phyloP scores from a whole-genome alignment of 1,140 invertebrate species.

The Apis laboriosa region DNA sequence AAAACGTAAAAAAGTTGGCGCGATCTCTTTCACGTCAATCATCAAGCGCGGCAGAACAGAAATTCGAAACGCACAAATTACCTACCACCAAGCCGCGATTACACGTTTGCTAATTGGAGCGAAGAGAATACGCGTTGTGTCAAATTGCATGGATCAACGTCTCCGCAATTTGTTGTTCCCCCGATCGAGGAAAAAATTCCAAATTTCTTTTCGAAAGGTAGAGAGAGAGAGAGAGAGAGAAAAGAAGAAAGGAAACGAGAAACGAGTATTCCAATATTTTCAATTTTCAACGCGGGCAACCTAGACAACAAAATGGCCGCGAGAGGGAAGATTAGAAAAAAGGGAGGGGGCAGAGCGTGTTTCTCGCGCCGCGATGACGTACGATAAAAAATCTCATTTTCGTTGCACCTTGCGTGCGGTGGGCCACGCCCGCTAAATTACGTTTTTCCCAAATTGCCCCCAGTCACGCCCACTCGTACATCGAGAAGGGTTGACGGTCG shows the following conservation, averaged over 20 bases:
- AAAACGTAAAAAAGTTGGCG: constrained; percentile 14
- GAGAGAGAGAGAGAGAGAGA: neutral
- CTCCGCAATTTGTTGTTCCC: neutral
- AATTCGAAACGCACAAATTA: neutral
- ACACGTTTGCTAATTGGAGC: neutral
- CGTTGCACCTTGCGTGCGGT: constrained; percentile 76
- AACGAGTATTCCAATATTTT: too few species aligned
- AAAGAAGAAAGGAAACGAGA: too few species aligned
- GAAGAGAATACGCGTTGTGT: neutral
- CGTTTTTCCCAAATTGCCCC: constrained; percentile 75
- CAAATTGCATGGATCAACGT: neutral
- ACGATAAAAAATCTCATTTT: constrained; percentile 79
- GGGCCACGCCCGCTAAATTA: constrained; percentile 72
- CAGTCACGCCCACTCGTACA: constrained; percentile 70
- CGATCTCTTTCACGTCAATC: constrained; percentile 11
- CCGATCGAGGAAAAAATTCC: neutral
- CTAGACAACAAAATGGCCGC: neutral
- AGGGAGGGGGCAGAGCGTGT: neutral
- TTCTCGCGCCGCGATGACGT: constrained; percentile 65
- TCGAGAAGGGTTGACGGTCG: constrained; percentile 65
- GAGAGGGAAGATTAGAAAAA: neutral
- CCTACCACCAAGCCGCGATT: neutral
- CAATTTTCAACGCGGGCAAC: too few species aligned
- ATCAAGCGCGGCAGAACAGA: neutral
- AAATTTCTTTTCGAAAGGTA: neutral